Conservation (phyloP, 2,888 invertebrate species). For the Conops quadrifasciatus region DNA sequence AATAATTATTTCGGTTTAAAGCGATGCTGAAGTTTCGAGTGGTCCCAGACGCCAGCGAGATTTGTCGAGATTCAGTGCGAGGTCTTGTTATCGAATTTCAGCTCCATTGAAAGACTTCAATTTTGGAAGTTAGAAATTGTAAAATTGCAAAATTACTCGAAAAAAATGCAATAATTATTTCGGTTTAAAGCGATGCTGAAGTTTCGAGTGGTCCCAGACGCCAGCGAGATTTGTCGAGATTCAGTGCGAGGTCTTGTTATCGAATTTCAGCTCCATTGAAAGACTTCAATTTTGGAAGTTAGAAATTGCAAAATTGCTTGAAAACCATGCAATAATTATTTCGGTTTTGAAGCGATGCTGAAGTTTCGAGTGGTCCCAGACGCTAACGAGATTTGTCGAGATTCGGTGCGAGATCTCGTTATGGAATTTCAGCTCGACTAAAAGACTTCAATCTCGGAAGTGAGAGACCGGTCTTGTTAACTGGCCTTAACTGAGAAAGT, state of each 20-base stretch:
- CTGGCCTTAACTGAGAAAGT: no score
- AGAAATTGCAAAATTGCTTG: constrained; percentile 21
- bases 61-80: background rate
- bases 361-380: background rate
- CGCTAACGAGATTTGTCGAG: no score
- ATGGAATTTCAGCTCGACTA: background rate
- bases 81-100: background rate
- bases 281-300: background rate
- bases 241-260: background rate
- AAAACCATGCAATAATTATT: constrained; percentile 16
- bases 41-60: no score
- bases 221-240: background rate
- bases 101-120: background rate
- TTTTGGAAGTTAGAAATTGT: background rate
- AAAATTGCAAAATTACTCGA: constrained; percentile 24
- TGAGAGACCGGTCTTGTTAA: no score
- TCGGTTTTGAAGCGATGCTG: background rate
- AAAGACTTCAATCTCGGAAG: background rate
- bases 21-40: background rate
- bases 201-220: background rate
- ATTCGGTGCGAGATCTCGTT: background rate
- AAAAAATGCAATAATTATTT: constrained; percentile 14
- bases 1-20: background rate
- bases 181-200: background rate
- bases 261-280: background rate